A percentile compares a stretch with the other conserved stretches of the same genome.
Conservation (phyloP, 2,888 invertebrate species). For the Carpatolechia fugitivella region DNA sequence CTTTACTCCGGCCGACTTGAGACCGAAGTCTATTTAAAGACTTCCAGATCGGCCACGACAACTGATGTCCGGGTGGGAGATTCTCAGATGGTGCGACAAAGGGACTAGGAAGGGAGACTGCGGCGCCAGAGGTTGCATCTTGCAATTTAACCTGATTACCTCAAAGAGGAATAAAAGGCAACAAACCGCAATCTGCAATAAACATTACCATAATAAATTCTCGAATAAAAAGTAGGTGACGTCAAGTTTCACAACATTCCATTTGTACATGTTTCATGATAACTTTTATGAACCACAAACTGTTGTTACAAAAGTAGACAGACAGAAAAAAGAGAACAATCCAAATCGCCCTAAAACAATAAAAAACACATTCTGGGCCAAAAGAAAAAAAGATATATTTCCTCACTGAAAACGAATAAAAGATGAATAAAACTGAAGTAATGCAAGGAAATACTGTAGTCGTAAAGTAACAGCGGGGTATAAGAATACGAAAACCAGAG, state of each 20-base stretch:
- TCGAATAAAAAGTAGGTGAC: not conserved
- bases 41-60: too few species aligned
- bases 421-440: slow-evolving; percentile 43
- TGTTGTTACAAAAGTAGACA: slow-evolving; percentile 8
- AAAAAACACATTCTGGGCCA: slow-evolving; percentile 13
- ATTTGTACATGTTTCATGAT: not conserved
- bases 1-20: too few species aligned
- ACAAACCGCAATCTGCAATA: not conserved
- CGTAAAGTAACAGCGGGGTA: slow-evolving; percentile 39
- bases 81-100: too few species aligned
- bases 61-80: too few species aligned
- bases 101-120: too few species aligned
- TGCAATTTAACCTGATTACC: too few species aligned
- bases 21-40: too few species aligned
- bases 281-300: slow-evolving; percentile 15
- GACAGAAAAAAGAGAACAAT: slow-evolving; percentile 10
- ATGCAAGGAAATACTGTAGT: slow-evolving; percentile 35
- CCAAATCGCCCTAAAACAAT: slow-evolving; percentile 15
- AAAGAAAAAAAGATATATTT: slow-evolving; percentile 28
- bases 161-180: not conserved
- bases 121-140: too few species aligned
- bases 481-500: slow-evolving; percentile 19
- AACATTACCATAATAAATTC: not conserved
- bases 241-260: not conserved
- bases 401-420: slow-evolving; percentile 37